These are phyloP conservation scores for Pemphredon lugubris DNA, from an alignment of 2,888 invertebrate genomes.

Conservation along the genomic window DNA sequence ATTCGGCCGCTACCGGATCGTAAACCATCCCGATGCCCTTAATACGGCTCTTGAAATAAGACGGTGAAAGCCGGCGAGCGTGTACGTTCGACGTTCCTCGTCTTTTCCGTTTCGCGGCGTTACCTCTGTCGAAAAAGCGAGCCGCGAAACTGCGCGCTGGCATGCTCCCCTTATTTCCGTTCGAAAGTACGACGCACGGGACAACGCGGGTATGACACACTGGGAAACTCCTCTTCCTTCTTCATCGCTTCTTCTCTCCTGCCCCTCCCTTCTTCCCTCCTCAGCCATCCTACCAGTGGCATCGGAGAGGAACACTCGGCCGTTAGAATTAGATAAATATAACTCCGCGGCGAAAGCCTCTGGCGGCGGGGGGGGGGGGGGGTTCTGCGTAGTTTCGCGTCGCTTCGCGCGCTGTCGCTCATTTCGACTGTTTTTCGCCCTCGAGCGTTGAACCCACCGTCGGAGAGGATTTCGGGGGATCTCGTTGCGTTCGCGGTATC, in stretches of 20 bases:
- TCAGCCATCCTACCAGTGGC: no score
- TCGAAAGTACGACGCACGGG: constrained; percentile 35
- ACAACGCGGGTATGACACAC: constrained; percentile 70
- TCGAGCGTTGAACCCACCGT: no score
- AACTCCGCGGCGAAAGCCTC: constrained; percentile 51
- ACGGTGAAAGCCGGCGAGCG: no score
- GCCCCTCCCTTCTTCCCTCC: background rate
- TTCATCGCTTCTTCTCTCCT: constrained; percentile 39
- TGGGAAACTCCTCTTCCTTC: constrained; percentile 68
- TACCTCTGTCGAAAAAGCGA: constrained; percentile 20
- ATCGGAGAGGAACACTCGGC: constrained; percentile 44
- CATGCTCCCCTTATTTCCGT: constrained; percentile 14
- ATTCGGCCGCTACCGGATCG: background rate
- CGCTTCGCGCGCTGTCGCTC: no score
- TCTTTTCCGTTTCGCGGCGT: constrained; percentile 1
- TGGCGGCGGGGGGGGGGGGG: no score
- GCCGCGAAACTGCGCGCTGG: constrained; percentile 49
- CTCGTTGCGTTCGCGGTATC: no score
- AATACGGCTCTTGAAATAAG: constrained; percentile 12
- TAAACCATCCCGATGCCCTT: constrained; percentile 1
- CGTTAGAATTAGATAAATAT: constrained; percentile 73
- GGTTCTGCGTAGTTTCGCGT: no score
- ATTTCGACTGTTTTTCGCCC: no score
- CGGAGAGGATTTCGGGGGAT: no score
- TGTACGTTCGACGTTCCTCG: no score